Evolutionary conservation across 2,113 vertebrate species (phyloP).

Genomic region (Porphyrio hochstetteri): DNA sequence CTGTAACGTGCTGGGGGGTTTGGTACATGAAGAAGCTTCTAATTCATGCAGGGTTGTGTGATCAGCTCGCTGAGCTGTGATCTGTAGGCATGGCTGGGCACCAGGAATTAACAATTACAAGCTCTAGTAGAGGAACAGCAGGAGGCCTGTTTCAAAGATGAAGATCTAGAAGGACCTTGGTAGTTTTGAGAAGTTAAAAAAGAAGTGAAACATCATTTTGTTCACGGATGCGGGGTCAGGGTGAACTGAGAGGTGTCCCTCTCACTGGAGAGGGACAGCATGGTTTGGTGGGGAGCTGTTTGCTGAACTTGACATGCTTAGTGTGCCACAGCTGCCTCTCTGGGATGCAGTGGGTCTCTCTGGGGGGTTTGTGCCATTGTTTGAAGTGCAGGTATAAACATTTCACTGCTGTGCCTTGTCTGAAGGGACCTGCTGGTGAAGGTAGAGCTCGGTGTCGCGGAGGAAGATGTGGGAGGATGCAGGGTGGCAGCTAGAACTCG

Average conservation of each 20-base stretch:
- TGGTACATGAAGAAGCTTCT: not conserved
- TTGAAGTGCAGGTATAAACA: not conserved
- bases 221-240: not conserved
- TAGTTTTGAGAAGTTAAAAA: not conserved
- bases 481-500: slow-evolving; percentile 74
- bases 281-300: not conserved
- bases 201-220: not conserved
- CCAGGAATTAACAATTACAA: not conserved
- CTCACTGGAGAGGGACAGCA: not conserved
- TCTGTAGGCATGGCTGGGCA: not conserved
- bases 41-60: not conserved
- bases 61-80: rapidly evolving
- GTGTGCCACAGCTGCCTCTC: too few relatives aligned
- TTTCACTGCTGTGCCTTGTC: not conserved
- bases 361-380: rapidly evolving
- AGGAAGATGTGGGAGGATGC: slow-evolving; percentile 59
- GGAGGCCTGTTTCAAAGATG: not conserved
- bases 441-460: slow-evolving; percentile 69
- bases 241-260: too few relatives aligned
- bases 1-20: rapidly evolving
- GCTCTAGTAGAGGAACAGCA: not conserved
- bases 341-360: too few relatives aligned
- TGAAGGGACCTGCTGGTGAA: slow-evolving; percentile 83
- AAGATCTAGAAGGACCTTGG: not conserved
- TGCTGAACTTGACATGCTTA: too few relatives aligned